phyloP scores from a whole-genome alignment of 2,888 invertebrate species.

The Anthrax anthrax region DNA sequence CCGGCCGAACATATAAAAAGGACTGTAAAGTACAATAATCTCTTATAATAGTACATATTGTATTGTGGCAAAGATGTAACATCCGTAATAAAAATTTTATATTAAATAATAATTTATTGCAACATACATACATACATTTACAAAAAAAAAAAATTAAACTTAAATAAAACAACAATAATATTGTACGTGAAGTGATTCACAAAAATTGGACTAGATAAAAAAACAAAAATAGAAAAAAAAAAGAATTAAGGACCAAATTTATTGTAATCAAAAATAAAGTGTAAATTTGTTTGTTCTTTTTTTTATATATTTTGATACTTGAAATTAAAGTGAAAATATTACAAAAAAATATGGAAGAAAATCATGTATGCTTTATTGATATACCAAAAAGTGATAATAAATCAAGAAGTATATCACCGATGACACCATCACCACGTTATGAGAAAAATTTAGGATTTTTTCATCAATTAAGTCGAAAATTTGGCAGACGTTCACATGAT shows the following conservation, averaged over 20 bases:
- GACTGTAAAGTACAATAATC: neutral
- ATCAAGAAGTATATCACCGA: slow-evolving; percentile 30
- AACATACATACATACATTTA: too few relatives aligned
- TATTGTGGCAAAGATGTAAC: too few relatives aligned
- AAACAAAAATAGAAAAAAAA: too few relatives aligned
- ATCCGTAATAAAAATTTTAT: too few relatives aligned
- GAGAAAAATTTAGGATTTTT: slow-evolving; percentile 50
- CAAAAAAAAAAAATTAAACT: too few relatives aligned
- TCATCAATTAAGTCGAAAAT: slow-evolving; percentile 47
- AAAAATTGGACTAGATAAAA: too few relatives aligned
- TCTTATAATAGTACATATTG: slow-evolving; percentile 2
- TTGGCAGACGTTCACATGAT: slow-evolving; percentile 41
- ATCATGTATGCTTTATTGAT: slow-evolving; percentile 19
- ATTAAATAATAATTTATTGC: too few relatives aligned
- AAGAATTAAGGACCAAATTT: too few relatives aligned
- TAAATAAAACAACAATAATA: too few relatives aligned
- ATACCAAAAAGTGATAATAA: slow-evolving; percentile 13
- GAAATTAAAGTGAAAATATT: neutral
- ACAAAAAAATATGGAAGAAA: slow-evolving; percentile 22
- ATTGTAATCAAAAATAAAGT: too few relatives aligned
- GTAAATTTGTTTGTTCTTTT: too few relatives aligned
- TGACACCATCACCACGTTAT: slow-evolving; percentile 40
- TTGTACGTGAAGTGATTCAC: neutral
- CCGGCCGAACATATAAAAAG: slow-evolving; percentile 4
- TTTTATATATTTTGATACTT: too few relatives aligned